Evolutionary conservation across 1,140 invertebrate species (phyloP).

Genomic region (Heliconius hermathena): DNA sequence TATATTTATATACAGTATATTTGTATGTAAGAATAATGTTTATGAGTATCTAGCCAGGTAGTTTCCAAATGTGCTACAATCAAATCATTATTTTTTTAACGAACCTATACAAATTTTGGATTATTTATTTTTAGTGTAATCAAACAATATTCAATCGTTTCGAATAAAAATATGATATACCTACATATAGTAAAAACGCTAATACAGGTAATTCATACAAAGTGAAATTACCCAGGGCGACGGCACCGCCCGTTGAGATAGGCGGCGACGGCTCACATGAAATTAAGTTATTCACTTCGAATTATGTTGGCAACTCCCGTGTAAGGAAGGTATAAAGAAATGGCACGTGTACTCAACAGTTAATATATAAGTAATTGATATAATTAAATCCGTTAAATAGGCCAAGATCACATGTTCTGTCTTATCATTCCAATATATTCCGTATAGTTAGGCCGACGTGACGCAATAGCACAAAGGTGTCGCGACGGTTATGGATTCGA

Average conservation of each 20-base stretch:
- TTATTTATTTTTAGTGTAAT: conserved; percentile 12
- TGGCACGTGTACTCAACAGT: conserved; percentile 12
- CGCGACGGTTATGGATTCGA: no score
- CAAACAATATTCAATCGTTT: conserved; percentile 10
- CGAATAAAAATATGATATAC: background rate
- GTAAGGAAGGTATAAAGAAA: background rate
- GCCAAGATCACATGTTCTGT: background rate
- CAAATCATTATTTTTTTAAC: background rate
- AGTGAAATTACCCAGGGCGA: conserved; percentile 16
- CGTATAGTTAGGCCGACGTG: background rate
- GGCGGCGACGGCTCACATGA: conserved; percentile 13
- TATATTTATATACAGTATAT: no score
- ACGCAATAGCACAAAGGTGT: no score
- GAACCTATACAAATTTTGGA: background rate
- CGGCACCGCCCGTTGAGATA: conserved; percentile 27
- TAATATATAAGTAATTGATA: background rate
- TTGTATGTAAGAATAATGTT: no score
- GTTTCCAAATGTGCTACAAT: no score
- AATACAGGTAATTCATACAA: conserved; percentile 23
- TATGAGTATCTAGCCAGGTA: no score
- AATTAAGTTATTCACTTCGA: conserved; percentile 26
- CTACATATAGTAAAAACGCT: background rate
- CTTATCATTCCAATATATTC: background rate
- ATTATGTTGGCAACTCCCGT: background rate
- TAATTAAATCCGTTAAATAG: background rate